A percentile compares a stretch with the other conserved stretches of the same genome.
Evolutionary conservation across 2,797 vertebrate species (phyloP).

Genomic region (Sebastes nivosus): DNA sequence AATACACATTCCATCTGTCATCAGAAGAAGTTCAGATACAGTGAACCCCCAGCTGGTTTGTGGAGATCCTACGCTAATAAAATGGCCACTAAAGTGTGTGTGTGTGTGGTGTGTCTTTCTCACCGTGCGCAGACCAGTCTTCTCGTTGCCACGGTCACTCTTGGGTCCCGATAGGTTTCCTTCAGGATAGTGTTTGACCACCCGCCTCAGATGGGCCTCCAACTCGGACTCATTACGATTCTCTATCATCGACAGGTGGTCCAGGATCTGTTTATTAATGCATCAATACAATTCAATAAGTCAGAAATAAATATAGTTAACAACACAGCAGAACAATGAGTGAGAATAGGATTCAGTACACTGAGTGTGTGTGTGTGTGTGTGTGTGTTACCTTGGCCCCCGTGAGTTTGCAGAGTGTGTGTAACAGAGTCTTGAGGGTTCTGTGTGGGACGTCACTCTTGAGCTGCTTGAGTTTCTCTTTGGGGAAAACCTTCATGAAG

Average conservation of each 20-base stretch:
- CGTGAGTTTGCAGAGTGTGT: constrained; percentile 94
- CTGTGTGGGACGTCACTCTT: constrained; percentile 96
- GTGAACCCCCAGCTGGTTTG: neutral
- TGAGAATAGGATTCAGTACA: neutral
- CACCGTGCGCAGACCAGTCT: constrained; percentile 83
- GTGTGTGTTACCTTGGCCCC: constrained; percentile 88
- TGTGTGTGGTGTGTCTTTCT: neutral
- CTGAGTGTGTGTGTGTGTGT: neutral
- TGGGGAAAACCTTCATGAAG: constrained; percentile 98
- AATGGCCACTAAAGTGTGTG: neutral
- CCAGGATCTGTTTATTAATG: constrained; percentile 86
- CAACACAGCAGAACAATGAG: neutral
- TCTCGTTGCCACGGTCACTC: constrained; percentile 91
- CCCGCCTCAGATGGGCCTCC: constrained; percentile 90
- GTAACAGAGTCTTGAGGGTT: constrained; percentile 94
- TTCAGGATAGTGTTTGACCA: constrained; percentile 87
- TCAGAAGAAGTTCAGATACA: too few relatives aligned
- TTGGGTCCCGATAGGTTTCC: constrained; percentile 88
- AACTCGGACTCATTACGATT: constrained; percentile 97
- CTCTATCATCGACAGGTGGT: constrained; percentile 98
- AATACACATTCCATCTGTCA: neutral
- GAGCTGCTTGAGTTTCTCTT: constrained; percentile 96
- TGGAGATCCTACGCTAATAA: neutral
- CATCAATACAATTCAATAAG: neutral
- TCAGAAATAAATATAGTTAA: neutral